These are phyloP conservation scores for Sebastes ruberrimus DNA, from an alignment of 2,797 vertebrate genomes.

Conservation along the genomic window DNA sequence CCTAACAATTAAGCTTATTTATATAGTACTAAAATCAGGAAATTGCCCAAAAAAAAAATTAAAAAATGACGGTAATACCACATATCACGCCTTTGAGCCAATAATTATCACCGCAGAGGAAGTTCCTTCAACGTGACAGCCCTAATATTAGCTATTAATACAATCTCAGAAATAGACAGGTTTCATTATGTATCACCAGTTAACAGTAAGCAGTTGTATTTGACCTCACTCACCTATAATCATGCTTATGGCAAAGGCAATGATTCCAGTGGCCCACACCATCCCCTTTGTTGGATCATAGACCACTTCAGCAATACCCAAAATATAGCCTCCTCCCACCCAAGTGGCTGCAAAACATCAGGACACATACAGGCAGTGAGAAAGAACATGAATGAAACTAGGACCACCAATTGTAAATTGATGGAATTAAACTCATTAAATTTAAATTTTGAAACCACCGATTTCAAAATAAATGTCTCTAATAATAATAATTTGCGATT, in stretches of 20 bases:
- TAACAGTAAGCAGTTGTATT: background rate
- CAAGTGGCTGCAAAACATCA: conserved; percentile 74
- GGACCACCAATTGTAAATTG: background rate
- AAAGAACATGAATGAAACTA: background rate
- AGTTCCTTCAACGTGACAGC: no score
- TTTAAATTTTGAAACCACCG: no score
- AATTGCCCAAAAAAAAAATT: no score
- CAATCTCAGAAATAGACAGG: background rate
- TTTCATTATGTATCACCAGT: background rate
- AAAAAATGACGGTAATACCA: no score
- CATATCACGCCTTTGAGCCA: no score
- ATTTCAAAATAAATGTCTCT: no score
- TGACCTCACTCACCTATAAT: conserved; percentile 67
- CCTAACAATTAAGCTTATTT: no score
- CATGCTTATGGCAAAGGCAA: conserved; percentile 70
- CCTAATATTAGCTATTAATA: background rate
- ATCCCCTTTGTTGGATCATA: conserved; percentile 78
- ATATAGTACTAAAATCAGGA: no score
- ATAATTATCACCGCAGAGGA: no score
- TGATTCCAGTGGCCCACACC: conserved; percentile 73
- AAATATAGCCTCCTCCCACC: conserved; percentile 81
- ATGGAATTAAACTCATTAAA: background rate
- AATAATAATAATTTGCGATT: background rate
- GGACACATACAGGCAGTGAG: background rate
- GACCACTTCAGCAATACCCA: conserved; percentile 77